A percentile compares a stretch with the other conserved stretches of the same genome.
Evolutionary conservation across 1,140 invertebrate species (phyloP).

Genomic region (Bombus waltoni): DNA sequence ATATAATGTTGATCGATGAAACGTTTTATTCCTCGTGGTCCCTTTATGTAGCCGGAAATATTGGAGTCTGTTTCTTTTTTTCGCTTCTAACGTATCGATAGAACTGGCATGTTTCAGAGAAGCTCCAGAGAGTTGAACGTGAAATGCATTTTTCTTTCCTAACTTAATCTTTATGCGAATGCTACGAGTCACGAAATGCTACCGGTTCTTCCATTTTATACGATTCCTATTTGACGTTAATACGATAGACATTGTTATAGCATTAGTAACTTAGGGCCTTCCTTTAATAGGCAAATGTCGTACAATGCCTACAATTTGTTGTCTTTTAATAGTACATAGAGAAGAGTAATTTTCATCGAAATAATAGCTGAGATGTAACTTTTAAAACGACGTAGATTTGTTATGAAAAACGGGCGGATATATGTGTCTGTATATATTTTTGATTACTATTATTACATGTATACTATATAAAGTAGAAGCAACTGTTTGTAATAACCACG

Average conservation of each 20-base stretch:
- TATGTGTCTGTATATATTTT: no score
- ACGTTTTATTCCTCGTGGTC: not conserved
- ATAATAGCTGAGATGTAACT: no score
- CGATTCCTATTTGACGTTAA: not conserved
- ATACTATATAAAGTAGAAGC: no score
- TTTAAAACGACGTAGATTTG: no score
- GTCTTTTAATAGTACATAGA: no score
- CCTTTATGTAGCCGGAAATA: not conserved
- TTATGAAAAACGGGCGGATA: no score
- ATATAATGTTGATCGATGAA: not conserved
- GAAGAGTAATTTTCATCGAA: no score
- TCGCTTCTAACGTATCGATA: not conserved
- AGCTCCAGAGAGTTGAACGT: slow-evolving; percentile 1
- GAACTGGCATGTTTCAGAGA: not conserved
- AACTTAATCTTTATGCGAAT: not conserved
- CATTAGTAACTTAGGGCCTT: not conserved
- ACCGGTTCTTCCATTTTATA: not conserved
- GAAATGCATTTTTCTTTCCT: slow-evolving; percentile 5
- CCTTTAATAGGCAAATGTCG: not conserved
- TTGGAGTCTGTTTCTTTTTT: not conserved
- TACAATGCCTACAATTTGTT: not conserved
- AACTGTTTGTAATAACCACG: no score
- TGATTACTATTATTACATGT: no score
- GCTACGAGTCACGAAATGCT: not conserved
- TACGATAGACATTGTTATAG: not conserved